A percentile compares a stretch with the other conserved stretches of the same genome.
phyloP scores from a whole-genome alignment of 1,140 invertebrate genomes.

The Bombus polaris region DNA sequence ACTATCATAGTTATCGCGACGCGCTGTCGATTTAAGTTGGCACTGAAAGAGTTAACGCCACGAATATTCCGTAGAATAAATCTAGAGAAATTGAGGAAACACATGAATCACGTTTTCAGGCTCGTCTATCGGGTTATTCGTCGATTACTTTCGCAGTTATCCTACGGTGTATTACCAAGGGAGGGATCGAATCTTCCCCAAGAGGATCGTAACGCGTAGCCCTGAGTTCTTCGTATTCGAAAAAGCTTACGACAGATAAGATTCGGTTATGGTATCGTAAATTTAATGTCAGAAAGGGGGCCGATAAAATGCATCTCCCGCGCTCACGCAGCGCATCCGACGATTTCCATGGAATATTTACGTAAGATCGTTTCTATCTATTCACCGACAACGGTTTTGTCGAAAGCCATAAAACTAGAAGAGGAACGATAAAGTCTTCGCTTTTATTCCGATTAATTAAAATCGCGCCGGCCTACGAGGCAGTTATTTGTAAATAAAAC shows the following conservation, averaged over 20 bases:
- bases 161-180: background rate
- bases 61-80: background rate
- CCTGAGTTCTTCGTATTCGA: background rate
- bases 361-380: background rate
- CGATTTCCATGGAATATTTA: background rate
- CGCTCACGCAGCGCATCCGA: background rate
- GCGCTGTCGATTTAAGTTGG: no score
- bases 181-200: slow-evolving; percentile 1
- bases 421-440: no score
- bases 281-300: no score
- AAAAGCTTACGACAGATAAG: slow-evolving; percentile 13
- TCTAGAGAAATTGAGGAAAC: fast-evolving
- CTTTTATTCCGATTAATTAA: slow-evolving; percentile 1
- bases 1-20: no score
- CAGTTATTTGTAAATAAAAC: slow-evolving; percentile 1
- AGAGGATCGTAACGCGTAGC: slow-evolving; percentile 2
- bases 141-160: background rate
- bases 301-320: background rate
- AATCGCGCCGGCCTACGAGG: background rate
- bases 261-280: background rate
- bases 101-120: background rate
- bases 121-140: background rate
- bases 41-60: no score
- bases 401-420: background rate
- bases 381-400: background rate